Conservation (phyloP, 2,888 invertebrate genomes). For the Cremastinae sp. region DNA sequence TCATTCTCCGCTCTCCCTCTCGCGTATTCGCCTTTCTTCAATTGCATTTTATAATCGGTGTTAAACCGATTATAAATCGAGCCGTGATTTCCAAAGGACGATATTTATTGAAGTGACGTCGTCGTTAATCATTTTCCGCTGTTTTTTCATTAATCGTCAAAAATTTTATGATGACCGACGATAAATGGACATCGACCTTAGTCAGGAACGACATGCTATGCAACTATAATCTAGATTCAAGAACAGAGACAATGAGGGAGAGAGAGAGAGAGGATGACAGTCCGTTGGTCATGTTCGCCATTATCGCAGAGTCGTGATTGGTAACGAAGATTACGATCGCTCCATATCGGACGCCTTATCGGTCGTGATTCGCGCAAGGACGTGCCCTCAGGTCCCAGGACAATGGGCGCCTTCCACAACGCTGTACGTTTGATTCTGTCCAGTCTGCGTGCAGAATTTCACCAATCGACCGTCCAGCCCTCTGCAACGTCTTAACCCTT, state of each 20-base stretch:
- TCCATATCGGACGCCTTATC: conserved; percentile 59
- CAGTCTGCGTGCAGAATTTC: conserved; percentile 44
- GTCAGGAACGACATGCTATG: neutral
- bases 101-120: no score
- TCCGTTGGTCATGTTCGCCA: conserved; percentile 32
- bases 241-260: conserved; percentile 4
- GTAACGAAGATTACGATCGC: conserved; percentile 61
- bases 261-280: conserved; percentile 29
- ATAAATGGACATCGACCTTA: no score
- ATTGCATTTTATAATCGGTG: conserved; percentile 16
- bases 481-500: conserved; percentile 36
- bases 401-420: conserved; percentile 51
- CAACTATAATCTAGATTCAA: neutral
- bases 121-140: no score
- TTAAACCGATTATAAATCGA: no score
- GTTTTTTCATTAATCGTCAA: no score
- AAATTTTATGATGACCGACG: no score
- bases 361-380: conserved; percentile 45
- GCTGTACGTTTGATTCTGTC: conserved; percentile 42
- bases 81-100: no score
- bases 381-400: conserved; percentile 51
- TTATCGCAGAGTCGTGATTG: conserved; percentile 41
- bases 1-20: neutral
- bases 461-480: conserved; percentile 33
- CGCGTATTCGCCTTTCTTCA: no score